Evolutionary conservation across 92 coral and sea anemone species (phyloP), one percentile per base, ranked within the genome.

Genomic region (Muricea muricata): DNA sequence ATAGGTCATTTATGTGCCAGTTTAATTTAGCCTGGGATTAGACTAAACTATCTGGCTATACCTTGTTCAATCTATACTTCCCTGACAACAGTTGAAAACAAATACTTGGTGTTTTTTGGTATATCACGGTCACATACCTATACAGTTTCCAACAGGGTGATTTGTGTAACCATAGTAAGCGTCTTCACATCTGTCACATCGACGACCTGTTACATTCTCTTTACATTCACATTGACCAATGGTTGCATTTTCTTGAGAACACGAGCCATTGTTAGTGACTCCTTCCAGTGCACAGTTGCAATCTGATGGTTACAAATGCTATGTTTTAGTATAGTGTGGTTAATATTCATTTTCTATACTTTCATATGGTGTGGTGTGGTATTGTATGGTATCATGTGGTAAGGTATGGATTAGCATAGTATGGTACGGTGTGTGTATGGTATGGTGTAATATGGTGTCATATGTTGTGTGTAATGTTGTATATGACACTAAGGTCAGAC

Each of bases 161-260:
- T 82, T 48, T 32, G 46, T 29, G 73, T 93, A 96, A 7, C 99
- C 99, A 91, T 93, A 96, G 68, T 87, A 96, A 2, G 99, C 89
- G 71, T 93, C 99, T 29, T 81, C 82, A 71, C 99, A 96, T 17
- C 71, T 47, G 61, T 93, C 93, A 63, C 99, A 96, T 58, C 88
- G 92, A 41, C 97, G 92, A 14, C 98, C 99, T 24, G 99, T 96
- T 21, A 96, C 99, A 90, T 96, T 93, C 15, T 72, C 86, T 65
- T 89, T 89, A 71, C 99, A 96, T 81, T 87, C 93, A 74, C 99
- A 96, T 85, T 96, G 99, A 71, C 99, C 99, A 66, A 92, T 93
- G 25, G 97, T 91, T 7, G 83, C 9, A n/a, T 33, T 20, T 21
- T 78, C 23, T 45, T 70, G 85, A 78, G 94, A 86, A 74, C 99